phyloP scores from a whole-genome alignment of 2,797 vertebrate genomes.

The Epinephelus malabaricus region DNA sequence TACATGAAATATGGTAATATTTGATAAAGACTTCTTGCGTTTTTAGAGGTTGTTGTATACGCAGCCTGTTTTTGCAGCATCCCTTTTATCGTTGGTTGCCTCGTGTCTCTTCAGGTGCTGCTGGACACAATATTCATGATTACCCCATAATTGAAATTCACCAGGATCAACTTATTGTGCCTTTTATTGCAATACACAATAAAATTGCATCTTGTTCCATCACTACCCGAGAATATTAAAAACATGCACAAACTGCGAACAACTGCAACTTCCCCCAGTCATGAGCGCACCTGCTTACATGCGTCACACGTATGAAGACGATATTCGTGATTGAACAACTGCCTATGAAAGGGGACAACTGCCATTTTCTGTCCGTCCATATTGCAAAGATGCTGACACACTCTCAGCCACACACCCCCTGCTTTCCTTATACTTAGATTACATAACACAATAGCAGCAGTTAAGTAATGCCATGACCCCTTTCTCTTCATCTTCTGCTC shows the following conservation, averaged over 20 bases:
- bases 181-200: no score
- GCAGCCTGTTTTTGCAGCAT: no score
- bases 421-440: slow-evolving; percentile 26
- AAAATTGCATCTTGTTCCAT: no score
- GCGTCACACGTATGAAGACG: not conserved
- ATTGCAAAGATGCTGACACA: slow-evolving; percentile 49
- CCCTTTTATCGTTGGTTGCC: no score
- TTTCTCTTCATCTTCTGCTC: slow-evolving; percentile 16
- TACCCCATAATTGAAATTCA: no score
- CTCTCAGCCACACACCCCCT: not conserved
- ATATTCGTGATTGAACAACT: not conserved
- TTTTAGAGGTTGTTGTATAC: no score
- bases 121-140: no score
- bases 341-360: not conserved
- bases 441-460: slow-evolving; percentile 37
- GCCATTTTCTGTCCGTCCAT: not conserved
- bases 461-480: slow-evolving; percentile 27
- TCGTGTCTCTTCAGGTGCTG: no score
- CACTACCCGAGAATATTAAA: no score
- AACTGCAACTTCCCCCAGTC: not conserved
- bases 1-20: no score
- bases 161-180: no score
- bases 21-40: no score
- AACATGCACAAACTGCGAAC: not conserved
- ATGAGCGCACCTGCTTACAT: not conserved